Evolutionary conservation across 2,797 vertebrate species (phyloP).

Genomic region (Tamandua tetradactyla): DNA sequence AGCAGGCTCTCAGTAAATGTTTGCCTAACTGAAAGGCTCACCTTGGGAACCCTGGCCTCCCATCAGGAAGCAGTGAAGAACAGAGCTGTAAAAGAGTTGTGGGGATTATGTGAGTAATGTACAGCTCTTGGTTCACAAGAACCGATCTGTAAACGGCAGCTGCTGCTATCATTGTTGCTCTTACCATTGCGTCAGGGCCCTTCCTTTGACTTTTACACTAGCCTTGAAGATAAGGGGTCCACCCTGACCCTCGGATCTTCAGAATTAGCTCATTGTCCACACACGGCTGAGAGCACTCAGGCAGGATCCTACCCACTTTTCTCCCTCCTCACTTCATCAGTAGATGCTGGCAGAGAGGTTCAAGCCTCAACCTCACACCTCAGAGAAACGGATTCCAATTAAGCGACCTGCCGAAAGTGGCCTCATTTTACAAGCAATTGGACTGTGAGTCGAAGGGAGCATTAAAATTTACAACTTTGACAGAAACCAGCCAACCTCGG

Average conservation of each 20-base stretch:
- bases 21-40: neutral
- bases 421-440: constrained; percentile 51
- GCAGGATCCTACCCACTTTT: no score
- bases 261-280: no score
- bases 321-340: fast-evolving
- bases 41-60: neutral
- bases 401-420: neutral
- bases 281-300: neutral
- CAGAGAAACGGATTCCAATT: constrained; percentile 28
- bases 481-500: neutral
- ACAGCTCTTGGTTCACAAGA: neutral
- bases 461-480: neutral
- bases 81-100: neutral
- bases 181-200: neutral
- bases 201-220: neutral
- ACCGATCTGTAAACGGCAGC: neutral
- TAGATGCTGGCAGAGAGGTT: neutral
- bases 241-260: neutral
- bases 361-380: neutral
- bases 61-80: neutral
- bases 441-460: neutral
- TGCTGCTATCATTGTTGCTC: fast-evolving
- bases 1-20: neutral
- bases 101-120: neutral
- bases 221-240: neutral